Evolutionary conservation across 1,140 invertebrate species (phyloP), one percentile per base, ranked within the genome.

Genomic region (Hestina assimilis): DNA sequence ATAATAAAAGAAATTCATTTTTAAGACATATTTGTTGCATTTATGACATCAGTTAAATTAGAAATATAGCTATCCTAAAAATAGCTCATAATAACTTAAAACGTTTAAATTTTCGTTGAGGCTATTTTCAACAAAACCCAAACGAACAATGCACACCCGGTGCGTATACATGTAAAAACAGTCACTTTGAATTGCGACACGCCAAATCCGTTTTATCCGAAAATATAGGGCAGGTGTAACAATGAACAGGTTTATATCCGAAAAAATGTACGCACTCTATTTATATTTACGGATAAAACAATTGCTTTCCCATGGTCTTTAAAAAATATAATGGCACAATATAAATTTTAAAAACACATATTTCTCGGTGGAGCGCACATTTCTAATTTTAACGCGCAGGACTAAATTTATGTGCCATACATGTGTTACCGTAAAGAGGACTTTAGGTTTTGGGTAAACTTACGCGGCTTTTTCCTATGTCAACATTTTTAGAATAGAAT

Each of bases 301-400:
- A 73, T 76, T 66, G 72, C 23, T 62, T 63, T 33, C 41, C 62
- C 17, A 69, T 70, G 62, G 55, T 59, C 62, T 71, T 53, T 68
- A 78, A 74, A 69, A 75, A 80, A 79, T 77, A 80, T 77, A 80
- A 79, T 73, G 59, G 66, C 12, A 31, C 60, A 52, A 54, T 75
- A 74, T 82, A 84, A 75, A 82, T 84, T 84, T 79, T 72, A 83
- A 82, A 84, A 68, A 67, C 72, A 71, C 78, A 84, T 81, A 82
- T 76, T 80, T 80, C 79, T 79, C 66, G 23, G 63, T 65, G 45
- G 58, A 56, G 74, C 73, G 72, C 78, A 81, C 79, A 79, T 82
- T 84, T 84, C 79, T 84, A 83, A 84, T 84, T 84, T 84, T 83
- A 84, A 84, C 78, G 75, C 47, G 70, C 78, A 70, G 70, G 71